Percentiles rank a stretch among this genome's conserved stretches.
phyloP scores from a whole-genome alignment of 2,113 vertebrate genomes.

The Nematolebias whitei region DNA sequence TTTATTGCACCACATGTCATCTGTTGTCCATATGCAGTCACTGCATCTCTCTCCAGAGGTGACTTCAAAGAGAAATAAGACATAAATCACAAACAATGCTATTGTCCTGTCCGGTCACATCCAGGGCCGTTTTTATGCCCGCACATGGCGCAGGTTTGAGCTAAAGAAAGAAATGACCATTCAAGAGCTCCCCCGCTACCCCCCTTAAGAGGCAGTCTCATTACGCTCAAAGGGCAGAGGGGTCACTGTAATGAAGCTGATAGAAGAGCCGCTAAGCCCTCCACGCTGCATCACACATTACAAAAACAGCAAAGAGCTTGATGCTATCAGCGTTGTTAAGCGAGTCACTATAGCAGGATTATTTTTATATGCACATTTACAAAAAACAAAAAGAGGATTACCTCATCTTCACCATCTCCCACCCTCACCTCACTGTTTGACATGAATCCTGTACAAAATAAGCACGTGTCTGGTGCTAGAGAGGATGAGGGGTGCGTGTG shows the following conservation, averaged over 20 bases:
- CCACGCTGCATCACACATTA: slow-evolving; percentile 50
- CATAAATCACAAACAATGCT: slow-evolving; percentile 58
- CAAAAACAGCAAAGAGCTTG: slow-evolving; percentile 51
- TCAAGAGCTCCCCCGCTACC: slow-evolving; percentile 15
- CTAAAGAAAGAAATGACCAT: slow-evolving; percentile 53
- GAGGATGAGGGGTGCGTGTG: slow-evolving; percentile 14
- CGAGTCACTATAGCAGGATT: slow-evolving; percentile 64
- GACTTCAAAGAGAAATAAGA: slow-evolving; percentile 65
- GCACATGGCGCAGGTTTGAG: slow-evolving; percentile 31
- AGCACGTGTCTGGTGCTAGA: slow-evolving; percentile 45
- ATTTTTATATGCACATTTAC: slow-evolving; percentile 48
- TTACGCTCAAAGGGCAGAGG: slow-evolving; percentile 77
- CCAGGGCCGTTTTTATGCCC: slow-evolving; percentile 34
- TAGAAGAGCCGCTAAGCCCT: slow-evolving; percentile 55
- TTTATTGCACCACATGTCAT: slow-evolving; percentile 53
- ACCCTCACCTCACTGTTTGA: slow-evolving; percentile 67
- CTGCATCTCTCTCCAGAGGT: slow-evolving; percentile 55
- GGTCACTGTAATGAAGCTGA: slow-evolving; percentile 75
- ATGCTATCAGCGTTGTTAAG: slow-evolving; percentile 38
- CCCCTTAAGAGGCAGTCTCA: slow-evolving; percentile 63
- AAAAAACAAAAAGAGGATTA: slow-evolving; percentile 73
- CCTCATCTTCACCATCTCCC: slow-evolving; percentile 55
- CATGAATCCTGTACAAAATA: slow-evolving; percentile 68
- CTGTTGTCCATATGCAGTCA: slow-evolving; percentile 41
- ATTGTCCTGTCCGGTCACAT: slow-evolving; percentile 62